Conservation (phyloP, 1,140 invertebrate genomes). For the Bombus impatiens region DNA sequence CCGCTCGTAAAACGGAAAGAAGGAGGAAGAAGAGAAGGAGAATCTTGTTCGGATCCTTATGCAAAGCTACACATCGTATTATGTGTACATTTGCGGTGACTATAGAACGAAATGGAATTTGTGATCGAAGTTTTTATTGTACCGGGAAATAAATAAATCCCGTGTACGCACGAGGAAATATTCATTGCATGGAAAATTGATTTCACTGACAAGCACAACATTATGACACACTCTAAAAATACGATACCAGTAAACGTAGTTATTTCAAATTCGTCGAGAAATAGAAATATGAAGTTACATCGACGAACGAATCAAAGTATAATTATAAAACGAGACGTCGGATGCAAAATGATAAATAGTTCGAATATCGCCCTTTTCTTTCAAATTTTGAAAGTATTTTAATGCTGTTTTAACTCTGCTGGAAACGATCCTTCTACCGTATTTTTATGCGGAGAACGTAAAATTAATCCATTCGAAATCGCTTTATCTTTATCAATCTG, state of each 20-base stretch:
- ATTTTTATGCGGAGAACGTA: too few relatives aligned
- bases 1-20: slow-evolving; percentile 33
- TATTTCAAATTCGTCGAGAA: background rate
- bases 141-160: slow-evolving; percentile 28
- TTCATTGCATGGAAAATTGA: slow-evolving; percentile 33
- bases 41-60: slow-evolving; percentile 24
- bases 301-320: too few relatives aligned
- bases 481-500: too few relatives aligned
- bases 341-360: too few relatives aligned
- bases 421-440: too few relatives aligned
- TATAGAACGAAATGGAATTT: slow-evolving; percentile 32
- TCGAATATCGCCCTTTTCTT: too few relatives aligned
- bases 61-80: slow-evolving; percentile 44
- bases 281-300: background rate
- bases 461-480: too few relatives aligned
- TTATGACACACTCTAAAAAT: background rate
- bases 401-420: too few relatives aligned
- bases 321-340: too few relatives aligned
- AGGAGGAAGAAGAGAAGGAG: background rate
- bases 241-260: background rate
- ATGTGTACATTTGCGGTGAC: slow-evolving; percentile 48
- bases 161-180: background rate
- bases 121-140: slow-evolving; percentile 15
- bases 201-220: slow-evolving; percentile 1
- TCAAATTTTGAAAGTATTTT: too few relatives aligned